A percentile compares a stretch with the other conserved stretches of the same genome.
phyloP scores from a whole-genome alignment of 2,888 invertebrate species.

The Leistus spinibarbis region DNA sequence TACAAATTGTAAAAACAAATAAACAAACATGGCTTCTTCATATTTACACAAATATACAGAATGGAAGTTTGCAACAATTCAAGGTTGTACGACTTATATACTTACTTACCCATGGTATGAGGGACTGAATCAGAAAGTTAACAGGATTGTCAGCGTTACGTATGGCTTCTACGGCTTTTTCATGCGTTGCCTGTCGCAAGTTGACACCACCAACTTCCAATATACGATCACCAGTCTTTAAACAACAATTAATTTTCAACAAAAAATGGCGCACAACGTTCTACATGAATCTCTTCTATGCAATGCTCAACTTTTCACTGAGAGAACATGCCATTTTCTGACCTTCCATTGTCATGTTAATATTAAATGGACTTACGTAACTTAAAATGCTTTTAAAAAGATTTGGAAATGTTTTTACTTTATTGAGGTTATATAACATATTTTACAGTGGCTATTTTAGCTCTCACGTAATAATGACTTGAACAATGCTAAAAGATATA shows the following conservation, averaged over 20 bases:
- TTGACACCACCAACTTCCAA: conserved; percentile 91
- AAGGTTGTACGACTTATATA: background rate
- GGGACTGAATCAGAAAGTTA: conserved; percentile 85
- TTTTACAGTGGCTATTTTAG: no score
- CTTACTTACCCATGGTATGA: conserved; percentile 72
- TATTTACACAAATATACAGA: background rate
- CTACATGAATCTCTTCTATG: background rate
- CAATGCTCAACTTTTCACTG: background rate
- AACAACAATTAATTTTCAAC: conserved; percentile 42
- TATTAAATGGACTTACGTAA: background rate
- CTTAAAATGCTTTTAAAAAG: background rate
- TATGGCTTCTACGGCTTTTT: conserved; percentile 92
- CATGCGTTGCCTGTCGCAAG: conserved; percentile 89
- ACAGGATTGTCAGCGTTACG: conserved; percentile 89
- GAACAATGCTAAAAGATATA: no score
- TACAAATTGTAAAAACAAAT: background rate
- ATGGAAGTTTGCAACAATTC: conserved; percentile 8
- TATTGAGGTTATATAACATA: background rate
- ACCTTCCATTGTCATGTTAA: background rate
- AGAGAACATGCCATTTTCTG: background rate
- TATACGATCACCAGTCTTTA: conserved; percentile 85
- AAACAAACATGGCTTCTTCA: background rate
- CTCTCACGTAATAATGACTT: background rate
- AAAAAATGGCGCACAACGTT: background rate
- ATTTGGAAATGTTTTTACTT: background rate